Evolutionary conservation across 53 echinoderm and acorn worm species (phyloP).

Genomic region (Patiria pectinifera): DNA sequence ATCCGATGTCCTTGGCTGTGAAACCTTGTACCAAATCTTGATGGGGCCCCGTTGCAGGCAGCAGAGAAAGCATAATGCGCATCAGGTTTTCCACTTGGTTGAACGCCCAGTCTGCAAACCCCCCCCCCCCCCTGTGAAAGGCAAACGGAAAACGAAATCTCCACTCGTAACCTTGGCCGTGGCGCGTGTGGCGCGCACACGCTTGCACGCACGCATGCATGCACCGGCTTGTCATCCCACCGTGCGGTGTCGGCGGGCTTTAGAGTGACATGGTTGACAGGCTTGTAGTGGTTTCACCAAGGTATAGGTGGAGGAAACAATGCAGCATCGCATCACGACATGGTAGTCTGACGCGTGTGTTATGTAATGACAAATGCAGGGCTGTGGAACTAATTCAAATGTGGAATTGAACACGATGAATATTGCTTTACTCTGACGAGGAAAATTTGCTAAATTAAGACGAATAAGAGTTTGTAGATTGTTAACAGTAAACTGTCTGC

Average conservation of each 20-base stretch:
- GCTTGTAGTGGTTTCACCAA: not conserved
- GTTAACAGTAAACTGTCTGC: not conserved
- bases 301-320: not conserved
- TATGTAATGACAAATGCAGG: slow-evolving; percentile 10
- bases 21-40: slow-evolving; percentile 49
- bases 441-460: not conserved
- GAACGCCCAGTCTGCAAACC: slow-evolving; percentile 3
- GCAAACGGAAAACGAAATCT: not conserved
- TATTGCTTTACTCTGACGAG: not conserved
- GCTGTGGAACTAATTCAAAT: not conserved
- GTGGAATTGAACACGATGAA: not conserved
- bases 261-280: not conserved
- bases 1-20: slow-evolving; percentile 44
- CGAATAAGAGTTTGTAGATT: not conserved
- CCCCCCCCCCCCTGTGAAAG: not conserved
- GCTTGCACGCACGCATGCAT: slow-evolving; percentile 33
- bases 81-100: slow-evolving; percentile 40
- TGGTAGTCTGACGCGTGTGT: not conserved
- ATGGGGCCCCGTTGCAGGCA: slow-evolving; percentile 24
- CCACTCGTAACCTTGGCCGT: slow-evolving; percentile 49
- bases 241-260: not conserved
- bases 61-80: slow-evolving; percentile 39
- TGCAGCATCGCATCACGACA: not conserved
- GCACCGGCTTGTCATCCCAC: not conserved
- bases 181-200: not conserved